A percentile compares a stretch with the other conserved stretches of the same genome.
These are phyloP conservation scores for Hirtodrosophila cameraria DNA, from an alignment of 2,888 invertebrate species.

Conservation along the genomic window DNA sequence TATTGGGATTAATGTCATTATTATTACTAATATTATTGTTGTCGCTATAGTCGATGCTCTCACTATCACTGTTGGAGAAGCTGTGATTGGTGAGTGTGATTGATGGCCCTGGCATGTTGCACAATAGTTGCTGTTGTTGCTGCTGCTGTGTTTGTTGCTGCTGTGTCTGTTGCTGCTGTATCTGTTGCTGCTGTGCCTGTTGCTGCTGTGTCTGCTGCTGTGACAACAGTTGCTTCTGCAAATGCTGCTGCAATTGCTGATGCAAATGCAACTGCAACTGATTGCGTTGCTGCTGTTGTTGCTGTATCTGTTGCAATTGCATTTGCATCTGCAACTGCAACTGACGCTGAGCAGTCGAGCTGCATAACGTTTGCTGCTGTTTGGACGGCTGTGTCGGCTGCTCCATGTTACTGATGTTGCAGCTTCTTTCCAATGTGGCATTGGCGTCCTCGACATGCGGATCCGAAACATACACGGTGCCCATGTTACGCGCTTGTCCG, in stretches of 20 bases:
- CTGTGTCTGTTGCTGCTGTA: neutral
- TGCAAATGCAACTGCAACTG: neutral
- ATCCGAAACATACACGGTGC: neutral
- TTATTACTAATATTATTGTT: neutral
- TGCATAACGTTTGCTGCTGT: neutral
- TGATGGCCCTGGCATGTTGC: no score
- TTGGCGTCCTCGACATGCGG: conserved; percentile 4
- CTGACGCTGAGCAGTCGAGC: no score
- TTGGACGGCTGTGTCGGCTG: neutral
- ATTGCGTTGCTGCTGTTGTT: no score
- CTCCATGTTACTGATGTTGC: neutral
- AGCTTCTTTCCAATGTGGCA: neutral
- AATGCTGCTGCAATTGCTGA: neutral
- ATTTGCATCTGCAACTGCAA: no score
- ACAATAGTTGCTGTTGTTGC: neutral
- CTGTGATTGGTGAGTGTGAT: neutral
- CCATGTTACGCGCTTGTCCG: conserved; percentile 11
- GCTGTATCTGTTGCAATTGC: no score
- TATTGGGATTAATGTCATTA: no score
- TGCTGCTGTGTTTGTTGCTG: neutral
- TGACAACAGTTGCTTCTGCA: neutral
- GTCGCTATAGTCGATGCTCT: neutral
- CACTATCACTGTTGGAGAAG: neutral
- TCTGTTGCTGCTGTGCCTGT: neutral
- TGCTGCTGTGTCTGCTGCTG: neutral